Base-by-base conservation (phyloP, 2,797 vertebrate genomes). In the Orestias chungarensis region DNA sequence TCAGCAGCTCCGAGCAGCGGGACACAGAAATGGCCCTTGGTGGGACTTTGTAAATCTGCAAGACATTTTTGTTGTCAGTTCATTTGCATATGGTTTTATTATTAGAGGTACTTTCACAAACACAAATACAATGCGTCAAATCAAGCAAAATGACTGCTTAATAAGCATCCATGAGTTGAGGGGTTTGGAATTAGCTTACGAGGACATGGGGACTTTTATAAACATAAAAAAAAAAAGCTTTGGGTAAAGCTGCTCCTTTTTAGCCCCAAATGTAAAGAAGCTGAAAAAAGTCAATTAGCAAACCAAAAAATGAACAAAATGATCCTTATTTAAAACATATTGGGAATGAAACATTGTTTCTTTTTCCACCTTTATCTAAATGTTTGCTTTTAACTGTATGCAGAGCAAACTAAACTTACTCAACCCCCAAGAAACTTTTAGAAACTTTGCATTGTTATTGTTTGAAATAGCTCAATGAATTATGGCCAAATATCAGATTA, bases 11-110 rank as follows among this genome's bases (percentile, higher is more conserved):
- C 40, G 76, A 75, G 79, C 81, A 40, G 42, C 20, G 25, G 74
- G 84, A 88, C 85, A 84, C 87, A 68, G 86, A 82, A 86, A 85
- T 74, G 71, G 40, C 20, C 65, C 50, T 68, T 77, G 76, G 64
- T 64, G 68, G 71, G 44, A 70, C 14, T 27, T 29, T 3, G 20
- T 55, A 46, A 61, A 27, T 55, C 68, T 66, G 18, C 64, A 6
- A 74, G 76, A 82, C 68, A 61, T 62, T 68, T 78, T 75, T 59
- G 43, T 70, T 86, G 81, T 86, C 50, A 67, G 68, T 40, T 64
- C 64, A 15, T 31, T 44, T n/a, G 33, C 54, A 80, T 25, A 73
- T 72, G 52, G 64, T n/a, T n/a, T n/a, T n/a, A n/a, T n/a, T n/a
- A n/a, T n/a, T n/a, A n/a, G n/a, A n/a, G n/a, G n/a, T n/a, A 68